Percentiles rank a stretch among this genome's conserved stretches.
Conservation (phyloP, 2,113 vertebrate genomes). For the Cavia aperea region DNA sequence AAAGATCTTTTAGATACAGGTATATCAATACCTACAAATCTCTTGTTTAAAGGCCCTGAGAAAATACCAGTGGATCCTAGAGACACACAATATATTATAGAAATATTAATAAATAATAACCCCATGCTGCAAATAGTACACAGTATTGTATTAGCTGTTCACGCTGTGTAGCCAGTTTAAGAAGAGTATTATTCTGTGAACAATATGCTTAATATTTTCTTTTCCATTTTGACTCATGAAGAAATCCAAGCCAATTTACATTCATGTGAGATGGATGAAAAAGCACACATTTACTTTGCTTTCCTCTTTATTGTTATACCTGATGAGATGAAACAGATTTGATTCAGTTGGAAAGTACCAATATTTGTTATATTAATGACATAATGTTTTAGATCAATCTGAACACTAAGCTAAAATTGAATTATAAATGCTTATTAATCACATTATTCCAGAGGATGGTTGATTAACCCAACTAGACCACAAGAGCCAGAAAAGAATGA, state of each 20-base stretch:
- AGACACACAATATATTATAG: background rate
- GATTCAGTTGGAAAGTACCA: background rate
- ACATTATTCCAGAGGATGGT: background rate
- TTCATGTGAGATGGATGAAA: background rate
- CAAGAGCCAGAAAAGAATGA: background rate
- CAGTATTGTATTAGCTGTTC: background rate
- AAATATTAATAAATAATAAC: constrained; percentile 39
- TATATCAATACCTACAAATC: background rate
- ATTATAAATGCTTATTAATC: background rate
- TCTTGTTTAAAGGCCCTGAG: constrained; percentile 28
- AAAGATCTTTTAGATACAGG: constrained; percentile 30
- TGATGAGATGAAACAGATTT: background rate
- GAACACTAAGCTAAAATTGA: background rate
- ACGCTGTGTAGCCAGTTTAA: background rate
- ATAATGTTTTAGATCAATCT: background rate
- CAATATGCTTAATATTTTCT: background rate
- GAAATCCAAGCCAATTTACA: constrained; percentile 7
- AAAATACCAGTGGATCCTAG: constrained; percentile 26
- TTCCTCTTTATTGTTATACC: background rate
- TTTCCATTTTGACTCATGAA: background rate
- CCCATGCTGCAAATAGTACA: background rate
- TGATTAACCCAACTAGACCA: background rate
- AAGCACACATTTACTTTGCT: background rate
- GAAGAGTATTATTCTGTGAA: background rate
- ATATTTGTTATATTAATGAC: background rate